These are phyloP conservation scores for Anhinga anhinga DNA, from an alignment of 2,113 vertebrate species.

Conservation along the genomic window DNA sequence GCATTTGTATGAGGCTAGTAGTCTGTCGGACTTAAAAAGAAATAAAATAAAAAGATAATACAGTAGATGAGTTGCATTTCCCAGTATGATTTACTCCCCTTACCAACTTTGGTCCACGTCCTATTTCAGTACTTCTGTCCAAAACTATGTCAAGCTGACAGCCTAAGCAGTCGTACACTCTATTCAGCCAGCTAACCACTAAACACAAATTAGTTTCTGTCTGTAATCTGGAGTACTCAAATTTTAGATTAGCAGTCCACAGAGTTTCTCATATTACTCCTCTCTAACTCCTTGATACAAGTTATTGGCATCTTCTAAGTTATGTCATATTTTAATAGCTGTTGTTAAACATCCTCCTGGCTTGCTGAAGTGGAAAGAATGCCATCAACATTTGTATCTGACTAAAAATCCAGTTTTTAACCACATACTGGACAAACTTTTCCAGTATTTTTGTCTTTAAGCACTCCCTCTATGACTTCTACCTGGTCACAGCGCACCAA, in stretches of 20 bases:
- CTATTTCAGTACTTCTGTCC: neutral
- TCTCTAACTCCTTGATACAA: neutral
- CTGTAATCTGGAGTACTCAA: neutral
- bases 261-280: neutral
- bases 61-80: neutral
- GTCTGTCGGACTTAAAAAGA: neutral
- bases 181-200: neutral
- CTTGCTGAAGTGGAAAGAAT: neutral
- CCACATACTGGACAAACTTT: neutral
- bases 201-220: neutral
- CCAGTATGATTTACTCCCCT: neutral
- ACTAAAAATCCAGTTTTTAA: neutral
- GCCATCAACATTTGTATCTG: neutral
- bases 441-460: neutral
- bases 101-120: neutral
- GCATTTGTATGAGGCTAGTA: neutral
- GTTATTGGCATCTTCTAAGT: neutral
- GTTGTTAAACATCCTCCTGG: neutral
- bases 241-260: neutral
- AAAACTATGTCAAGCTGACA: neutral
- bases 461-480: neutral
- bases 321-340: neutral
- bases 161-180: neutral
- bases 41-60: neutral
- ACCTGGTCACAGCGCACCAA: neutral